Base-by-base conservation (phyloP, 2,113 vertebrate genomes). In the Triplophysa dalaica region DNA sequence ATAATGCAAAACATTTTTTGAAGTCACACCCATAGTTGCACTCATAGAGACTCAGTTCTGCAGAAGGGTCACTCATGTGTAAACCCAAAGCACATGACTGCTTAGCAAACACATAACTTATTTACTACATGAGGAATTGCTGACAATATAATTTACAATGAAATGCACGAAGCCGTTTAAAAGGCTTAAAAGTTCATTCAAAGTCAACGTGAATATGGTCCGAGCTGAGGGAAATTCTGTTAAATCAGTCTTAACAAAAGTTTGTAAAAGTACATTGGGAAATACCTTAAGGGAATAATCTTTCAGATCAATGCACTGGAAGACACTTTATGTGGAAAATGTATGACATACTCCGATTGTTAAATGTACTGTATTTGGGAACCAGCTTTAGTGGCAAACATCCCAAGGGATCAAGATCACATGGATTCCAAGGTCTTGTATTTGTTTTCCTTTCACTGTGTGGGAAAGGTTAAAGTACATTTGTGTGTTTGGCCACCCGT, bases 381-480 rank as follows among this genome's bases (percentile, higher is more conserved):
- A 41, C 50, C 16, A 13, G 12, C 3, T 33, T 0, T 48, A 11
- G 12, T 8, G 74, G 0, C 22, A 69, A 70, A 58, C 63, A 70
- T 10, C 69, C 54, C 22, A 70, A 13, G 29, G 24, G 21, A 16
- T 60, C 19, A 77, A 77, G 62, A 19, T 48, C 1, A 19, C 7
- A 5, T 64, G 41, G 33, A 45, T 75, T 45, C 56, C 54, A 62
- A 58, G n/a, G 54, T 16, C 43, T n/a, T 7, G 4, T 48, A 19
- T 45, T 48, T 75, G 56, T 63, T 50, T 75, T 63, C 21, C 24
- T 4, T 60, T 67, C 8, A 24, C 2, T 12, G 2, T 65, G 33
- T 82, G 48, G 21, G 9, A 69, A 26, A 56, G 21, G 22, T 13
- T 45, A 14, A 70, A 33, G 66, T 48, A 70, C 56, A 74, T 12